Percentiles rank a stretch among this genome's conserved stretches.
These are phyloP conservation scores for Orthonevra nobilis DNA, from an alignment of 2,888 invertebrate species.

Conservation along the genomic window DNA sequence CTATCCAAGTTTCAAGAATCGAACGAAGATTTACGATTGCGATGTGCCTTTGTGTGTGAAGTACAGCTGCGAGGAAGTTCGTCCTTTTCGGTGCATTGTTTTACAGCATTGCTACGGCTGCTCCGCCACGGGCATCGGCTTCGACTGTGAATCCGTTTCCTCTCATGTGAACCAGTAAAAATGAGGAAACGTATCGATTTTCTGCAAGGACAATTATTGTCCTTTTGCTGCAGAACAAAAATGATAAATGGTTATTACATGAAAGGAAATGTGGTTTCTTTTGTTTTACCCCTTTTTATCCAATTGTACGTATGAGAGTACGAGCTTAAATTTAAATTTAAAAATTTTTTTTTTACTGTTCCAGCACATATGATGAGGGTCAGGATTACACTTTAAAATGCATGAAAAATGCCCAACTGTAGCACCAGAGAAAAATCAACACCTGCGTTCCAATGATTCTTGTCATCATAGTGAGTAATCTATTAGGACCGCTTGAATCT, in stretches of 20 bases:
- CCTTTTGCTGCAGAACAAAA: slow-evolving; percentile 53
- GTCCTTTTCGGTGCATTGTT: slow-evolving; percentile 67
- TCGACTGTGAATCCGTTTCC: slow-evolving; percentile 13
- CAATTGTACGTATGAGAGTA: background rate
- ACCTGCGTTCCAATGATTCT: too few relatives aligned
- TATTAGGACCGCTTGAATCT: slow-evolving; percentile 10
- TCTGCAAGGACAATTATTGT: slow-evolving; percentile 66
- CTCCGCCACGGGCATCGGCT: background rate
- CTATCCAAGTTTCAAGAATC: slow-evolving; percentile 67
- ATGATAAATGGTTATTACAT: slow-evolving; percentile 69
- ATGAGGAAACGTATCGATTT: slow-evolving; percentile 63
- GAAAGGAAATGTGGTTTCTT: slow-evolving; percentile 59
- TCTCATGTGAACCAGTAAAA: slow-evolving; percentile 37
- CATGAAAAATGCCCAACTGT: background rate
- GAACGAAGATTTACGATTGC: slow-evolving; percentile 68
- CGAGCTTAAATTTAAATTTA: slow-evolving; percentile 1
- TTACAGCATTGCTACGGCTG: slow-evolving; percentile 55
- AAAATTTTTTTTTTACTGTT: too few relatives aligned
- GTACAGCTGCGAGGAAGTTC: slow-evolving; percentile 63
- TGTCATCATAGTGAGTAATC: slow-evolving; percentile 21
- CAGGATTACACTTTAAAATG: too few relatives aligned
- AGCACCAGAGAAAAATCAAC: too few relatives aligned
- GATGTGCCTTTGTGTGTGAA: slow-evolving; percentile 65
- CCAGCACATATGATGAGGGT: too few relatives aligned
- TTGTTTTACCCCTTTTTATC: slow-evolving; percentile 13